Conservation (phyloP, 2,888 invertebrate species). For the Ptychoptera albimana region DNA sequence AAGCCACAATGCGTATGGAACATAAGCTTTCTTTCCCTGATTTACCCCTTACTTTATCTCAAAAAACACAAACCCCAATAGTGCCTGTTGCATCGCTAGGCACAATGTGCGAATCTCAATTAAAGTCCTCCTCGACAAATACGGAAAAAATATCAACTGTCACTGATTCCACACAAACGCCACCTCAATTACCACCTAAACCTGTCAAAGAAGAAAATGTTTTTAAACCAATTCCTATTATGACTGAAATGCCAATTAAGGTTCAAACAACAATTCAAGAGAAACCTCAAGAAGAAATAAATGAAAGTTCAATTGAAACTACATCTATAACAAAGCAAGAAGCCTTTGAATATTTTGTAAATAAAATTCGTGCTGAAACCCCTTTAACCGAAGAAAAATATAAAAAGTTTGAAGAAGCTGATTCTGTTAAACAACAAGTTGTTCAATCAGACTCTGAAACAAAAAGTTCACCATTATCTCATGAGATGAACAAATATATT, state of each 20-base stretch:
- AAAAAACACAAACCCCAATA: constrained; percentile 9
- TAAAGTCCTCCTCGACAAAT: constrained; percentile 2
- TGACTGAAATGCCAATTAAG: not conserved
- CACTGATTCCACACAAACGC: constrained; percentile 15
- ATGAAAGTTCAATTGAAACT: constrained; percentile 30
- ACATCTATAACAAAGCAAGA: constrained; percentile 45
- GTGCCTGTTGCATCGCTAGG: constrained; percentile 4
- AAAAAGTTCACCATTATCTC: no score
- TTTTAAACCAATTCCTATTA: not conserved
- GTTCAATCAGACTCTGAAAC: not conserved
- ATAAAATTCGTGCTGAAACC: constrained; percentile 33
- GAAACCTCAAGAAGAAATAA: constrained; percentile 8
- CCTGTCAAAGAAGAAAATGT: not conserved
- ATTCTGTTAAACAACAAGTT: not conserved
- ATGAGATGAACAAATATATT: no score
- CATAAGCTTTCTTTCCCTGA: constrained; percentile 27
- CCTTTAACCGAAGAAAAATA: constrained; percentile 28
- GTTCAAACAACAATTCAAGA: not conserved
- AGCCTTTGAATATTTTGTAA: constrained; percentile 49
- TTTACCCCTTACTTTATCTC: constrained; percentile 12
- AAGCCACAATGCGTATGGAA: constrained; percentile 32
- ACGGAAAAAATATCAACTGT: constrained; percentile 12
- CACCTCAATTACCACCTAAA: constrained; percentile 18
- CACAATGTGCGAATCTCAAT: constrained; percentile 4
- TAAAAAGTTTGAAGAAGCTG: constrained; percentile 26